phyloP scores from a whole-genome alignment of 2,797 vertebrate species.

The Phylloscopus collybita region DNA sequence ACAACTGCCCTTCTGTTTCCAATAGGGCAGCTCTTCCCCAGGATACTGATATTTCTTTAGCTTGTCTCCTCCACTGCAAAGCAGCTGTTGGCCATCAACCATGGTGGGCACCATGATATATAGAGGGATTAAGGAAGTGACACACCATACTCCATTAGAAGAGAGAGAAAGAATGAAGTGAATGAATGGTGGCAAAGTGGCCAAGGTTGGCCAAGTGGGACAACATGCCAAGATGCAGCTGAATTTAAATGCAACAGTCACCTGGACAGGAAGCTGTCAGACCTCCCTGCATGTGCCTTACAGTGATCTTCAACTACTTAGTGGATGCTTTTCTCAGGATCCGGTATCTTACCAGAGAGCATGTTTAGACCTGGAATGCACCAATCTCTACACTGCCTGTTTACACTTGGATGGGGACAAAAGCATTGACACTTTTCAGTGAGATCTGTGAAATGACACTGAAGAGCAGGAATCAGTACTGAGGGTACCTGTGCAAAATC shows the following conservation, averaged over 20 bases:
- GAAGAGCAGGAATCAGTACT: background rate
- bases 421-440: background rate
- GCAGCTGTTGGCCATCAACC: background rate
- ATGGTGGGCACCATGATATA: background rate
- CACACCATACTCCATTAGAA: background rate
- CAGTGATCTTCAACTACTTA: background rate
- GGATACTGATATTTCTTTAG: background rate
- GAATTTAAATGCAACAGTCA: conserved; percentile 17
- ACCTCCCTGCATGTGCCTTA: background rate
- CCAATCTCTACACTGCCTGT: background rate
- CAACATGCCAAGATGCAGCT: conserved; percentile 24
- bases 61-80: background rate
- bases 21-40: background rate
- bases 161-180: background rate
- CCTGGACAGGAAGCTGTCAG: background rate
- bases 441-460: background rate
- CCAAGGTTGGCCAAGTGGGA: background rate
- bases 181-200: conserved; percentile 9
- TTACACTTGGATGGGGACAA: background rate
- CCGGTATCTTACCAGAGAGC: background rate
- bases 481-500: conserved; percentile 93
- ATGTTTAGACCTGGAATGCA: background rate
- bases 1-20: background rate
- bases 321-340: background rate
- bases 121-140: background rate